phyloP scores from a whole-genome alignment of 2,888 invertebrate species.

The Cosmia trapezina region DNA sequence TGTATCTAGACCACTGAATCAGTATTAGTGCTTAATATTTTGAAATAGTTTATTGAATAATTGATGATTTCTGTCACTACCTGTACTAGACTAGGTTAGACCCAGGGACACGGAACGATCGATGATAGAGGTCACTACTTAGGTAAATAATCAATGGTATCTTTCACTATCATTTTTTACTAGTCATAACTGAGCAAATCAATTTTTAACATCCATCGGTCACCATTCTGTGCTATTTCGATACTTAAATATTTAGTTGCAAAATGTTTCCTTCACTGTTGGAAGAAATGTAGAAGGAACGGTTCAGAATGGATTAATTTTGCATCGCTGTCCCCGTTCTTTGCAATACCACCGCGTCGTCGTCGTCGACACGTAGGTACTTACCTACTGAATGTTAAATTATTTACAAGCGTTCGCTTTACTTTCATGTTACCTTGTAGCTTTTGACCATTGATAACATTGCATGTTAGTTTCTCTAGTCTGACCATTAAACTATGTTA shows the following conservation, averaged over 20 bases:
- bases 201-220: neutral
- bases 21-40: too few relatives aligned
- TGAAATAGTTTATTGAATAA: neutral
- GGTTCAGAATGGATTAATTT: constrained; percentile 19
- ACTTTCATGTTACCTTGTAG: neutral
- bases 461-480: constrained; percentile 8
- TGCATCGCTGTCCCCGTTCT: constrained; percentile 6
- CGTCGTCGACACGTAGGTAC: too few relatives aligned
- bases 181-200: neutral
- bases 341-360: constrained; percentile 10
- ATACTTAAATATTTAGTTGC: neutral
- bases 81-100: constrained; percentile 14
- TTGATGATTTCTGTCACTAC: constrained; percentile 10
- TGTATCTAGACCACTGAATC: constrained; percentile 3
- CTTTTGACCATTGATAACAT: constrained; percentile 8
- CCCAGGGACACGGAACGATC: constrained; percentile 17
- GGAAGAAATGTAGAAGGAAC: neutral
- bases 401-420: neutral
- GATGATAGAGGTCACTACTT: too few relatives aligned
- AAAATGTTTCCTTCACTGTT: neutral
- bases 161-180: too few relatives aligned
- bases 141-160: constrained; percentile 9
- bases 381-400: neutral
- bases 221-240: neutral
- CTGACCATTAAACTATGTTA: constrained; percentile 13